Evolutionary conservation across 2,888 invertebrate genomes (phyloP), one percentile per base, ranked within the genome.

Genomic region (Rhogogaster chlorosoma): DNA sequence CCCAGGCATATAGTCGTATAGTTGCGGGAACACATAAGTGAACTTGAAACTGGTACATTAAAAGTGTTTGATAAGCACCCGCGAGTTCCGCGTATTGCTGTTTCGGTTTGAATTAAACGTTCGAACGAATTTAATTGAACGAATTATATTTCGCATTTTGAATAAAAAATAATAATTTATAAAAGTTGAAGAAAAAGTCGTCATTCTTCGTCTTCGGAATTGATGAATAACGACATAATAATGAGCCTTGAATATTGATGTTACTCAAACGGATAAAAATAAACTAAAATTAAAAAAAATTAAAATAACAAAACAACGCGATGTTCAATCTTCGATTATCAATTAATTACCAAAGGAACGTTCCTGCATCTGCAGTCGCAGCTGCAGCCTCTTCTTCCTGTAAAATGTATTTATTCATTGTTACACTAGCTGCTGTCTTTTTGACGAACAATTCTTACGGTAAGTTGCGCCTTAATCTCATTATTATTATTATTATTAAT

Each of bases 371-470:
- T 18, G 32, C 67, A 42, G 9, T 42, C 6, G 73, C 42, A 38
- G 2, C 42, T 73, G 12, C 73, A 12, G 9, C 42, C 22, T 38
- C 38, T 67, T 32, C 29, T 67, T 67, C 18, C 18, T 29, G 67
- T 7, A 73, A 73, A 73, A 73, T 73, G 71, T 42, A 42, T 42
- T 42, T 42, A 42, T 26, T 73, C n/a, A 42, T 42, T n/a, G 42
- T 73, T 26, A 42, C 38, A 22, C n/a, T 73, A 12, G 38, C 71
- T 38, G n/a, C 36, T n/a, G 7, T 73, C 3, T 42, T 73, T 12
- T 22, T 73, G 42, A 29, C 71, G 71, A 73, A 73, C 71, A 22
- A 42, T 42, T 42, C 71, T 42, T 42, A 18, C 71, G 71, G 71
- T 73, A 42, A 73, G 71, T 73, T 36, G 2, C 2, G n/a, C 18